Percentiles rank a stretch among this genome's conserved stretches.
phyloP scores from a whole-genome alignment of 2,888 invertebrate genomes.

The Macrosoma leucophasiata region DNA sequence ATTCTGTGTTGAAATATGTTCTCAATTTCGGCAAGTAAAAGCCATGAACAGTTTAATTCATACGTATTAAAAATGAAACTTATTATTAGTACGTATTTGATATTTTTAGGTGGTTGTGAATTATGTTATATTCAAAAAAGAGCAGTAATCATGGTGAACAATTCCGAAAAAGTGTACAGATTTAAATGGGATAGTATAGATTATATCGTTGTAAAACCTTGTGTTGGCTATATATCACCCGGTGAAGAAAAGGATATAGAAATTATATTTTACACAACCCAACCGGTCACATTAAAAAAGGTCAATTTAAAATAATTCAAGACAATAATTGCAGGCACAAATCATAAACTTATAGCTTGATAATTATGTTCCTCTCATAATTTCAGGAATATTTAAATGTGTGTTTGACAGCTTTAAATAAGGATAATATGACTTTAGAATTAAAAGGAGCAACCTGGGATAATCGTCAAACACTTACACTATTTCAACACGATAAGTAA shows the following conservation, averaged over 20 bases:
- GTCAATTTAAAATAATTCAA: constrained; percentile 32
- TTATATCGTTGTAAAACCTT: constrained; percentile 49
- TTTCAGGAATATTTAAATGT: constrained; percentile 48
- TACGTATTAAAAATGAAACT: too few relatives aligned
- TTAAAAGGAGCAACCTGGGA: constrained; percentile 60
- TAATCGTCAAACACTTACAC: constrained; percentile 57
- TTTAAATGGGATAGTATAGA: constrained; percentile 53
- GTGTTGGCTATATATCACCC: constrained; percentile 61
- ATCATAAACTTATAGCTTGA: background rate
- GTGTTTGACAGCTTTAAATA: constrained; percentile 43
- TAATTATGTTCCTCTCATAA: background rate
- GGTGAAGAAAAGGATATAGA: constrained; percentile 68
- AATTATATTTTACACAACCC: constrained; percentile 50
- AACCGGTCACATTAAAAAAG: constrained; percentile 43
- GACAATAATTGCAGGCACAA: background rate
- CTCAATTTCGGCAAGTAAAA: constrained; percentile 58
- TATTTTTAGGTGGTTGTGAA: constrained; percentile 63
- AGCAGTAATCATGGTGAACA: constrained; percentile 58
- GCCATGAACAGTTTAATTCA: too few relatives aligned
- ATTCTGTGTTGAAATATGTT: constrained; percentile 55
- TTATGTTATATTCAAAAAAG: constrained; percentile 47
- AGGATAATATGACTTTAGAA: constrained; percentile 48
- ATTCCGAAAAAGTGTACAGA: constrained; percentile 65
- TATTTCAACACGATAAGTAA: constrained; percentile 52
- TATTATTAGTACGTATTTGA: too few relatives aligned